Base-by-base conservation (phyloP, 2,888 invertebrate genomes). In the Meiosimyza platycephala region DNA sequence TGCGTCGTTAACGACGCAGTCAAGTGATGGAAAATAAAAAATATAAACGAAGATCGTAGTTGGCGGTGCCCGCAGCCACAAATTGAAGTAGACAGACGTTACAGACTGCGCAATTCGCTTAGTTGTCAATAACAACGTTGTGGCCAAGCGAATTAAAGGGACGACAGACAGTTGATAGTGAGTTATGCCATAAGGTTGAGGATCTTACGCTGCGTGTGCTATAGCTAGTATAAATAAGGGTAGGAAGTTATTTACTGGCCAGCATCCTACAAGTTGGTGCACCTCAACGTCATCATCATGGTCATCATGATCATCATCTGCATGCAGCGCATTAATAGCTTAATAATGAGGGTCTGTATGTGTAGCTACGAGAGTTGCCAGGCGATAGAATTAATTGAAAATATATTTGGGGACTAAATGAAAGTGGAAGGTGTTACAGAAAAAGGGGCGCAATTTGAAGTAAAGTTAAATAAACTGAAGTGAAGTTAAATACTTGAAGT, bases 301-400 rank as follows among this genome's bases (percentile, higher is more conserved):
- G 51, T 40, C 57, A 22, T 48, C 12, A 15, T 62, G 16, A 62
- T 16, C 22, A 51, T 55, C 9, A 48, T 47, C 75, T 51, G 60
- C 72, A 47, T 57, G 63, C 9, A 40, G 7, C 63, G 51, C 51
- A 50, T 63, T 76, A 72, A 75, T 73, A 69, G 68, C 62, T 28
- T 71, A 68, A 71, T 71, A 71, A 71, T 72, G 71, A 69, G 73
- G 73, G 62, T 65, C 40, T 63, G 11, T 40, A 6, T 40, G 7
- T 40, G 9, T 40, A 40, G 9, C 6, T 40, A 40, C 6, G 9
- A 9, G 40, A 40, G 40, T 40, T 40, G 40, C 40, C 40, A 40
- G 9, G 9, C 6, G 3, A 9, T 2, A 40, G 9, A 40, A 9
- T 7, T 7, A 40, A 40, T 40, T 40, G 9, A 9, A 9, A 40